These are phyloP conservation scores for Riparia riparia DNA, from an alignment of 2,113 vertebrate species.

Conservation along the genomic window DNA sequence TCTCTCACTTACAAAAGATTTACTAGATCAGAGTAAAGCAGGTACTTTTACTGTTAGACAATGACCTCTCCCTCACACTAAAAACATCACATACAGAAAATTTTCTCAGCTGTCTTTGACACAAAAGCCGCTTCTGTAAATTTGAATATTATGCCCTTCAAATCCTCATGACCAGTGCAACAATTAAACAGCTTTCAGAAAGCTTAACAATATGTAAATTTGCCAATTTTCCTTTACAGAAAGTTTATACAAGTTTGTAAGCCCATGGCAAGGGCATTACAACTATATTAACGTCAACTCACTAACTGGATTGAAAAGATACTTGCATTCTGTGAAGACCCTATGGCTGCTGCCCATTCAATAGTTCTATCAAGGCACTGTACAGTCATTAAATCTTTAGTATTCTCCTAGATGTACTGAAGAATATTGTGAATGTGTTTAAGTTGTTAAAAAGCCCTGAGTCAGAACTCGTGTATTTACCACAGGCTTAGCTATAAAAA, in stretches of 20 bases:
- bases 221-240: slow-evolving; percentile 52
- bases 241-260: slow-evolving; percentile 22
- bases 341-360: slow-evolving; percentile 57
- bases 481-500: slow-evolving; percentile 66
- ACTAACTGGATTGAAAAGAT: neutral
- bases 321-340: slow-evolving; percentile 7
- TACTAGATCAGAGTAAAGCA: neutral
- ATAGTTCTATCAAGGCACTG: slow-evolving; percentile 76
- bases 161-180: neutral
- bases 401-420: slow-evolving; percentile 53
- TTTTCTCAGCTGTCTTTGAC: neutral
- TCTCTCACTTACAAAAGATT: neutral
- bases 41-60: neutral
- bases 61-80: neutral
- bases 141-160: neutral
- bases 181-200: slow-evolving; percentile 30
- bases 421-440: slow-evolving; percentile 34
- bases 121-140: neutral
- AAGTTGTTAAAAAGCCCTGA: slow-evolving; percentile 78
- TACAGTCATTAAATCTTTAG: slow-evolving; percentile 47
- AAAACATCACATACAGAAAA: neutral
- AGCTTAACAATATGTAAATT: slow-evolving; percentile 26
- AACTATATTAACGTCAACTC: neutral
- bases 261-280: neutral
- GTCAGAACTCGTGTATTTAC: slow-evolving; percentile 71